Evolutionary conservation across 2,797 vertebrate species (phyloP).

Genomic region (Austrolebias charrua): DNA sequence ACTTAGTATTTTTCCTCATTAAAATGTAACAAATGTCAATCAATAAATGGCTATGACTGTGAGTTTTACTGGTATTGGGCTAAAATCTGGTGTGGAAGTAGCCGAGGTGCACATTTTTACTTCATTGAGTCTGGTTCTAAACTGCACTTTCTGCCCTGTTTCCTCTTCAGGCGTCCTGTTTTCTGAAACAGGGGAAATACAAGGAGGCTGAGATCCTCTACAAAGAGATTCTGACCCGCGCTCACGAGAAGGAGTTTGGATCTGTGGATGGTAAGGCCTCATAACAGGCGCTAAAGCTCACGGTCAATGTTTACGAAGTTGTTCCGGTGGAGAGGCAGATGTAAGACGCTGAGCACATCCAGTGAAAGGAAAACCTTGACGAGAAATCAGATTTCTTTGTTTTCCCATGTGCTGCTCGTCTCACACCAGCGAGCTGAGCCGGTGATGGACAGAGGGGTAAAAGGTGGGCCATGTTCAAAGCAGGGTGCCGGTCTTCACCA

Average conservation of each 20-base stretch:
- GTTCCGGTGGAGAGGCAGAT: not conserved
- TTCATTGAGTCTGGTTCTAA: conserved; percentile 28
- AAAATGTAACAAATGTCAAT: too few relatives aligned
- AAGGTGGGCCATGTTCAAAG: conserved; percentile 61
- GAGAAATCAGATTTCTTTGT: not conserved
- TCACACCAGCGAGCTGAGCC: conserved; percentile 49
- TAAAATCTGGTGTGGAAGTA: too few relatives aligned
- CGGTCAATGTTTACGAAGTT: not conserved
- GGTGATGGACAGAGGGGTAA: conserved; percentile 48
- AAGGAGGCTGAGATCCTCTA: conserved; percentile 95
- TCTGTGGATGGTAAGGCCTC: conserved; percentile 92
- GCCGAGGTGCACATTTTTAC: too few relatives aligned
- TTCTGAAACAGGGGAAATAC: conserved; percentile 97
- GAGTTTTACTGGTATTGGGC: not conserved
- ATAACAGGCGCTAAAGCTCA: not conserved
- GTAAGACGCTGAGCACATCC: not conserved
- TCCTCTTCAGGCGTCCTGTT: conserved; percentile 90
- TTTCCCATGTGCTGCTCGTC: conserved; percentile 33
- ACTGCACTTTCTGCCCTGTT: conserved; percentile 21
- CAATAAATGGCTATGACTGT: not conserved
- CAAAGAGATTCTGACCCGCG: conserved; percentile 97
- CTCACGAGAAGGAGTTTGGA: conserved; percentile 97
- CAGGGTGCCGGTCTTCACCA: conserved; percentile 28
- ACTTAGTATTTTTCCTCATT: too few relatives aligned
- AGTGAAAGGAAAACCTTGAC: not conserved